Evolutionary conservation across 2,113 vertebrate genomes (phyloP).

Genomic region (Istiophorus platypterus): DNA sequence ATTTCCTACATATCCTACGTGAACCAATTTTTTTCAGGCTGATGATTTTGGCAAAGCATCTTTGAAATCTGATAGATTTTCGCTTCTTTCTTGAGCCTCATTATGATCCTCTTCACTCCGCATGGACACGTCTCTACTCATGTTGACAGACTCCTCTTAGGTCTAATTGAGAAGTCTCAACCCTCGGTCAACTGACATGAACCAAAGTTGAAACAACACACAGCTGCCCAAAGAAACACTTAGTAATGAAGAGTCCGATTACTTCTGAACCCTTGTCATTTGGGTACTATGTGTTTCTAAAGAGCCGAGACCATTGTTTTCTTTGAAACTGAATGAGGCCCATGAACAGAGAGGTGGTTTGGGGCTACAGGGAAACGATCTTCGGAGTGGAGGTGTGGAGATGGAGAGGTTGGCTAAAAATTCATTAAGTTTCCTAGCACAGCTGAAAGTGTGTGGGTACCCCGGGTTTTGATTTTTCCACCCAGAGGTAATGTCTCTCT

Average conservation of each 20-base stretch:
- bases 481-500: not conserved
- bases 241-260: not conserved
- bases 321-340: too few species aligned
- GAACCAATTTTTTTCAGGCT: too few species aligned
- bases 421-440: conserved; percentile 51
- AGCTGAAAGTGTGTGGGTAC: conserved; percentile 38
- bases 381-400: not conserved
- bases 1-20: too few species aligned
- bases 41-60: not conserved
- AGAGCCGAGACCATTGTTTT: too few species aligned
- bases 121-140: not conserved
- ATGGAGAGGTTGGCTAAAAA: conserved; percentile 28
- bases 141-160: not conserved
- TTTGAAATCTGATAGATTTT: not conserved
- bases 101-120: not conserved
- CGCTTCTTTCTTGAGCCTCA: not conserved
- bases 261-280: too few species aligned
- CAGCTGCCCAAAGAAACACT: too few species aligned
- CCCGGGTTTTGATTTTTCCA: not conserved
- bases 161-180: too few species aligned
- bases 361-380: not conserved
- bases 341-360: not conserved
- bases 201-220: too few species aligned
- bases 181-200: too few species aligned
- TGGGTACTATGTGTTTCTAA: too few species aligned